A percentile compares a stretch with the other conserved stretches of the same genome.
phyloP scores from a whole-genome alignment of 2,888 invertebrate genomes.

The Malthinus flaveolus region DNA sequence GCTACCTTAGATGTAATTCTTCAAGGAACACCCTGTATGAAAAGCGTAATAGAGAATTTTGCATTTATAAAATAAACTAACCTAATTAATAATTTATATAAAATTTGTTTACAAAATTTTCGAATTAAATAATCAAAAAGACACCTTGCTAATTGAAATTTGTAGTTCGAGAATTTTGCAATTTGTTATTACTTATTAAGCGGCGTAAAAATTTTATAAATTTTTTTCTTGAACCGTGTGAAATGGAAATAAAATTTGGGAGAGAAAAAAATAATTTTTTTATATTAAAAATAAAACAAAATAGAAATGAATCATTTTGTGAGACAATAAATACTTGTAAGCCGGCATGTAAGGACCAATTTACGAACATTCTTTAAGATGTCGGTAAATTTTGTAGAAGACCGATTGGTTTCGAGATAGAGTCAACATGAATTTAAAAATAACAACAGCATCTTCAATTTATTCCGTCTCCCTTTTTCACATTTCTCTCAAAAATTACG shows the following conservation, averaged over 20 bases:
- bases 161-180: neutral
- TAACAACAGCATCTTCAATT: slow-evolving; percentile 21
- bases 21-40: no score
- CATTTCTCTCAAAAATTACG: neutral
- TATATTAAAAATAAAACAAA: slow-evolving; percentile 17
- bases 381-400: slow-evolving; percentile 48
- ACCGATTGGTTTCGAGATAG: slow-evolving; percentile 40
- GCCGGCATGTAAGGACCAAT: slow-evolving; percentile 52
- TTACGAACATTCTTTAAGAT: slow-evolving; percentile 51
- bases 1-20: no score
- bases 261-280: neutral
- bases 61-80: neutral
- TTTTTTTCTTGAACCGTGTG: slow-evolving; percentile 3
- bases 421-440: slow-evolving; percentile 21
- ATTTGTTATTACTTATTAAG: slow-evolving; percentile 2
- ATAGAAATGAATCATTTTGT: slow-evolving; percentile 24
- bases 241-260: slow-evolving; percentile 1
- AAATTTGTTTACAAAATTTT: no score
- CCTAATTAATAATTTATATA: no score
- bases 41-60: neutral
- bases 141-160: slow-evolving; percentile 6
- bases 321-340: slow-evolving; percentile 39
- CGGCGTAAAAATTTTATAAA: neutral
- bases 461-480: slow-evolving; percentile 3
- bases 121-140: neutral